Evolutionary conservation across 1,140 invertebrate species (phyloP).

Genomic region (Drosophila oshimai): DNA sequence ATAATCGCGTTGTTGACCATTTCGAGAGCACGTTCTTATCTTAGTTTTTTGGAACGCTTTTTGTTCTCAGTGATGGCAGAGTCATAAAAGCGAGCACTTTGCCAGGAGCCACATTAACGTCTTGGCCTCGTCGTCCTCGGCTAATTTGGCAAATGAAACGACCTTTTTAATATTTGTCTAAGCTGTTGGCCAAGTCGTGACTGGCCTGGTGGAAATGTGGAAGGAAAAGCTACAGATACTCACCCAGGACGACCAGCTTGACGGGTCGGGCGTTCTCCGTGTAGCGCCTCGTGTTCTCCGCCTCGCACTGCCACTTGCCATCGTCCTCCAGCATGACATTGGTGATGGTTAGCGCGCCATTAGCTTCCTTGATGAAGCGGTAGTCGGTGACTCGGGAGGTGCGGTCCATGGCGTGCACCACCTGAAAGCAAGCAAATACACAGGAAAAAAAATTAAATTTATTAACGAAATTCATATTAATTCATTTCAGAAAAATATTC

Average conservation of each 20-base stretch:
- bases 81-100: conserved; percentile 16
- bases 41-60: not conserved
- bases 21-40: not conserved
- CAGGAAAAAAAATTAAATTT: too few relatives aligned
- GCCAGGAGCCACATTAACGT: conserved; percentile 8
- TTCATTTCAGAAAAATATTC: too few relatives aligned
- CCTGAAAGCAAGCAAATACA: conserved; percentile 59
- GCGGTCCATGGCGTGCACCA: conserved; percentile 84
- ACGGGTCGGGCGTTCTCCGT: conserved; percentile 85
- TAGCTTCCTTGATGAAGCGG: conserved; percentile 84
- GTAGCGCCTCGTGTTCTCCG: conserved; percentile 85
- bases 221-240: conserved; percentile 69
- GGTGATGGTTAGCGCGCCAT: conserved; percentile 86
- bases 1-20: not conserved
- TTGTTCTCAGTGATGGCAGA: not conserved
- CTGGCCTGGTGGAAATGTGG: not conserved
- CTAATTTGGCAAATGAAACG: conserved; percentile 65
- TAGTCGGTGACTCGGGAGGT: conserved; percentile 84
- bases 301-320: conserved; percentile 87
- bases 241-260: conserved; percentile 87
- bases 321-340: conserved; percentile 88
- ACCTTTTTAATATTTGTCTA: conserved; percentile 54
- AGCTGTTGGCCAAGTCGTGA: conserved; percentile 35
- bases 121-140: conserved; percentile 31
- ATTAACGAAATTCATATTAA: too few relatives aligned